Conservation (phyloP, 2,797 vertebrate genomes). For the Bovichtus variegatus region DNA sequence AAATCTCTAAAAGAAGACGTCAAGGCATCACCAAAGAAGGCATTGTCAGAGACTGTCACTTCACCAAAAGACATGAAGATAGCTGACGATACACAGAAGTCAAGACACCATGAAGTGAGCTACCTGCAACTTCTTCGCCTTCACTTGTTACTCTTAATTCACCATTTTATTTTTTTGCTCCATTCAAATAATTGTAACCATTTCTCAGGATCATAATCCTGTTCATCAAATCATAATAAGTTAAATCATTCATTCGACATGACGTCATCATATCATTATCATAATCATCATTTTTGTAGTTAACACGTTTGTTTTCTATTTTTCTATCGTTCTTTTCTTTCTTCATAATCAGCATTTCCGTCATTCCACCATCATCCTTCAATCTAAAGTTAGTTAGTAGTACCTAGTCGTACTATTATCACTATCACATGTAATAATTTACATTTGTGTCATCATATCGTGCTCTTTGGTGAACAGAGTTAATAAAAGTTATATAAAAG, state of each 20-base stretch:
- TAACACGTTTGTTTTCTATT: neutral
- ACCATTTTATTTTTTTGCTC: constrained; percentile 57
- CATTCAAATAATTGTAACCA: constrained; percentile 56
- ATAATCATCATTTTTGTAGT: neutral
- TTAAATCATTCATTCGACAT: constrained; percentile 2
- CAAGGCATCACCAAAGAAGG: constrained; percentile 86
- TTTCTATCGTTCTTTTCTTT: constrained; percentile 5
- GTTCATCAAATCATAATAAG: constrained; percentile 6
- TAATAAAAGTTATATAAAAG: no score
- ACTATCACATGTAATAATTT: constrained; percentile 1
- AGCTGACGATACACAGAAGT: constrained; percentile 85
- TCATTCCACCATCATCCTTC: neutral
- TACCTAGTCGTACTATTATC: neutral
- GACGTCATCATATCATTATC: neutral
- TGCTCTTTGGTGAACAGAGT: no score
- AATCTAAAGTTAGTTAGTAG: neutral
- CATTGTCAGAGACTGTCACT: constrained; percentile 78
- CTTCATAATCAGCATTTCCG: constrained; percentile 9
- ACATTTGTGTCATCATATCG: neutral
- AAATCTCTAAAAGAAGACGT: constrained; percentile 85
- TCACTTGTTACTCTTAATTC: constrained; percentile 74
- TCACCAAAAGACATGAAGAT: constrained; percentile 85
- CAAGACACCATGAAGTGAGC: constrained; percentile 94
- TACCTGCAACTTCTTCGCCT: constrained; percentile 83
- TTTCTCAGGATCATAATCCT: constrained; percentile 27